Base-by-base conservation (phyloP, 2,113 vertebrate genomes). In the Octodon degus region DNA sequence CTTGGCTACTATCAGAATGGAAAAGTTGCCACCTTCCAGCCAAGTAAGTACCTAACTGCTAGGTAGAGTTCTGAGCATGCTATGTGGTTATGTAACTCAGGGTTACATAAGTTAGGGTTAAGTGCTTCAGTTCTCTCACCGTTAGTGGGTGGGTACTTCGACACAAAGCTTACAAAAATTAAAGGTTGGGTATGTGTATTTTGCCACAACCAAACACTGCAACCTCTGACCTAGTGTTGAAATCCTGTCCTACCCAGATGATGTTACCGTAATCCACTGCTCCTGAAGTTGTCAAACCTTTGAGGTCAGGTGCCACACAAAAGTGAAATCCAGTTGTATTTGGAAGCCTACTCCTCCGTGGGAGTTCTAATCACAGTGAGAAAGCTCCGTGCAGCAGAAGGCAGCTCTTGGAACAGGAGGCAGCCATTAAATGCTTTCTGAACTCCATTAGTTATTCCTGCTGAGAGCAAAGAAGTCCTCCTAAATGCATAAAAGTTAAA, bases 361-460 rank as follows among this genome's bases (percentile, higher is more conserved):
- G 97, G 94, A 89, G 93, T 89, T 93, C 94, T 93, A 93, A 96
- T 92, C 95, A 96, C 79, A 88, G 9, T 55, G 92, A 84, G 80
- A 53, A 67, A 89, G 68, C 80, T 96, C 93, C 55, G 17, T 68
- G 90, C 85, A 13, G 32, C 19, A 62, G 77, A 60, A 50, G 0
- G 9, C 9, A 11, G 86, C 22, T 85, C 84, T 84, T 82, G 25
- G 24, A 53, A 60, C 58, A n/a, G 96, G 89, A 96, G 94, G 80
- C 2, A 89, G 62, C 88, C 85, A 96, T 89, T 94, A 94, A 95
- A 89, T 47, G 96, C 94, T 95, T 95, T 91, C 87, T 91, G 85
- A 97, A 95, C 94, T 96, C 95, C 93, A 97, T 60, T 91, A 80
- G 86, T 87, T 97, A 77, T 55, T 65, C 92, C 53, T 94, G 91